Evolutionary conservation across 1,140 invertebrate genomes (phyloP).

Genomic region (Colletes latitarsis): DNA sequence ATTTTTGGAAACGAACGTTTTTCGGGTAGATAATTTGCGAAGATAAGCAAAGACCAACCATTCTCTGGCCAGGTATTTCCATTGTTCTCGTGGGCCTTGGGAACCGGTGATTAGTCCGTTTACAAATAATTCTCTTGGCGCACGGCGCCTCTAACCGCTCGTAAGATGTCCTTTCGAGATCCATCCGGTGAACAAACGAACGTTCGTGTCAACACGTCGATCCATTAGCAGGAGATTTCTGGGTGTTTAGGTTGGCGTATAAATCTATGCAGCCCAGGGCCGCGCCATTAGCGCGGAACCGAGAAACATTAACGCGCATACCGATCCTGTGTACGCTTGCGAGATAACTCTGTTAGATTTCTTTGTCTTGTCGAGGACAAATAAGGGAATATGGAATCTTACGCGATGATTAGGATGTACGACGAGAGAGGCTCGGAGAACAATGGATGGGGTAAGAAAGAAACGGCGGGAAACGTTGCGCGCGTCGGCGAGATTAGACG

Average conservation of each 20-base stretch:
- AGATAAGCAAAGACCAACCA: slow-evolving; percentile 23
- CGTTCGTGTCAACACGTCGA: slow-evolving; percentile 56
- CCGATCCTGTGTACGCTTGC: neutral
- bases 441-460: slow-evolving; percentile 28
- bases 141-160: slow-evolving; percentile 33
- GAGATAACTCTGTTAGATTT: slow-evolving; percentile 53
- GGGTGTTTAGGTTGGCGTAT: slow-evolving; percentile 25
- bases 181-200: slow-evolving; percentile 36
- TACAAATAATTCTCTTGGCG: slow-evolving; percentile 25
- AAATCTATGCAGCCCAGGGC: neutral
- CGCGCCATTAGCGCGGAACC: slow-evolving; percentile 53
- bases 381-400: slow-evolving; percentile 45
- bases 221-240: slow-evolving; percentile 55
- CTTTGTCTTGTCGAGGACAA: slow-evolving; percentile 23
- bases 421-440: neutral
- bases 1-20: slow-evolving; percentile 29
- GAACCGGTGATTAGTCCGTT: slow-evolving; percentile 28
- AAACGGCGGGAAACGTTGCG: slow-evolving; percentile 25
- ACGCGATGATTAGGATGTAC: slow-evolving; percentile 41
- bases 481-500: slow-evolving; percentile 24
- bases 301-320: slow-evolving; percentile 40
- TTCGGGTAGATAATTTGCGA: slow-evolving; percentile 12
- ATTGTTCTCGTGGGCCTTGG: slow-evolving; percentile 7
- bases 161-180: neutral
- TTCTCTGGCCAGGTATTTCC: slow-evolving; percentile 11